Evolutionary conservation across 2,113 vertebrate species (phyloP).

Genomic region (Cariama cristata): DNA sequence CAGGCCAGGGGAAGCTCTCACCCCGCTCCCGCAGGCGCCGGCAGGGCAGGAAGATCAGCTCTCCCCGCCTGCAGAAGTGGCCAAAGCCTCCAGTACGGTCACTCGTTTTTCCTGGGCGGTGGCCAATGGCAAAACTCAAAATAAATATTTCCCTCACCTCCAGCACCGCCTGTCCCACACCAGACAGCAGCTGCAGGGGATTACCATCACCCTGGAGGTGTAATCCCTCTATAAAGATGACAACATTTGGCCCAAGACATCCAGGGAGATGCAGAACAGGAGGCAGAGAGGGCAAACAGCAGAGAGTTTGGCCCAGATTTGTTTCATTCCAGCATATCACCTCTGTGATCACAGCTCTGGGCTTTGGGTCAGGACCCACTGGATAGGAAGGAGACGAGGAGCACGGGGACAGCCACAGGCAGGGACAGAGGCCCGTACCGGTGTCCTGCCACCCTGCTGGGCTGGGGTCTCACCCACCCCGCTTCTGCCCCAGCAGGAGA

Average conservation of each 20-base stretch:
- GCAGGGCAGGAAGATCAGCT: not conserved
- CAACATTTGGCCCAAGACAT: not conserved
- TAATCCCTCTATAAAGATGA: not conserved
- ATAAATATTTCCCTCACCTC: constrained; percentile 58
- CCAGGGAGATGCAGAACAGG: not conserved
- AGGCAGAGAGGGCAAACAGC: not conserved
- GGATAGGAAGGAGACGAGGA: not conserved
- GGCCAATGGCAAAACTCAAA: constrained; percentile 67
- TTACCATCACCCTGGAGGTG: not conserved
- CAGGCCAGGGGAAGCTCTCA: not conserved
- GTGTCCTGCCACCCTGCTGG: not conserved
- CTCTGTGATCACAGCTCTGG: not conserved
- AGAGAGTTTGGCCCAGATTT: not conserved
- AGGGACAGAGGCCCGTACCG: not conserved
- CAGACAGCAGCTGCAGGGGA: constrained; percentile 70
- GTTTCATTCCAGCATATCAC: not conserved
- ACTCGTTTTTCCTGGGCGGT: constrained; percentile 30
- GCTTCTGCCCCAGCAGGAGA: not conserved
- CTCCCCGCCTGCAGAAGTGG: not conserved
- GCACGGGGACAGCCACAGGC: not conserved
- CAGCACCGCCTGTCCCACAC: not conserved
- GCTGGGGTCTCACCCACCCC: not conserved
- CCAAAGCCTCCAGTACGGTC: not conserved
- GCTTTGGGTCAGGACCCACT: not conserved
- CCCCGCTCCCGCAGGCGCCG: not conserved